These are phyloP conservation scores for Agonopterix subpropinquella DNA, from an alignment of 2,888 invertebrate genomes.

Conservation along the genomic window DNA sequence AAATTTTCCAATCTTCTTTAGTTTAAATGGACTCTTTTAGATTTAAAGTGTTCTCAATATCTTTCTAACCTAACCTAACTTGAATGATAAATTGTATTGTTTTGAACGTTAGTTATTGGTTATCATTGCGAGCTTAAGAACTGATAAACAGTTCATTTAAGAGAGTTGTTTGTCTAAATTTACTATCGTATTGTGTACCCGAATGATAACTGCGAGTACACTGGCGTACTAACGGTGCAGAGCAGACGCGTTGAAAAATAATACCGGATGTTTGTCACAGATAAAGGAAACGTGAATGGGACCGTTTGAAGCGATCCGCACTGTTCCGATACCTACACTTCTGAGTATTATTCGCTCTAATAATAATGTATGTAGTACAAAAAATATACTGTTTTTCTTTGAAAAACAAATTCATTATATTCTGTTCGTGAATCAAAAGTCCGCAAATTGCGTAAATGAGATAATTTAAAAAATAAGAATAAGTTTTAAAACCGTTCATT, in stretches of 20 bases:
- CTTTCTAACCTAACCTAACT: slow-evolving; percentile 34
- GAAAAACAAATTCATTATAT: too few species aligned
- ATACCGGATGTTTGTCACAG: slow-evolving; percentile 64
- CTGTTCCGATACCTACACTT: not conserved
- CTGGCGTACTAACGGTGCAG: slow-evolving; percentile 35
- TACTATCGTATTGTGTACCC: slow-evolving; percentile 41
- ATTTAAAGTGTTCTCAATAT: not conserved
- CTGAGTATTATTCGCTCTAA: not conserved
- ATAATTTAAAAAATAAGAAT: too few species aligned
- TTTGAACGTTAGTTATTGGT: slow-evolving; percentile 42
- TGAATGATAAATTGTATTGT: slow-evolving; percentile 43
- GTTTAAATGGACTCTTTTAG: not conserved
- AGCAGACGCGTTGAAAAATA: slow-evolving; percentile 44
- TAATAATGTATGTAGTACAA: not conserved
- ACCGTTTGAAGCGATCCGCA: slow-evolving; percentile 16
- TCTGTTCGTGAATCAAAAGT: too few species aligned
- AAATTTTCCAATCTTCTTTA: too few species aligned
- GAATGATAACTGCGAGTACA: slow-evolving; percentile 35
- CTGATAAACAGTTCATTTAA: slow-evolving; percentile 45
- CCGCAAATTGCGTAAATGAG: too few species aligned
- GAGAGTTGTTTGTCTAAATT: slow-evolving; percentile 49
- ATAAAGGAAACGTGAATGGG: slow-evolving; percentile 58
- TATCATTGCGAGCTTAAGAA: slow-evolving; percentile 42
- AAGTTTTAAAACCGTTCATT: too few species aligned
- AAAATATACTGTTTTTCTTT: too few species aligned